Evolutionary conservation across 2,113 vertebrate species (phyloP), one percentile per base, ranked within the genome.

Genomic region (Halichoeres trimaculatus): DNA sequence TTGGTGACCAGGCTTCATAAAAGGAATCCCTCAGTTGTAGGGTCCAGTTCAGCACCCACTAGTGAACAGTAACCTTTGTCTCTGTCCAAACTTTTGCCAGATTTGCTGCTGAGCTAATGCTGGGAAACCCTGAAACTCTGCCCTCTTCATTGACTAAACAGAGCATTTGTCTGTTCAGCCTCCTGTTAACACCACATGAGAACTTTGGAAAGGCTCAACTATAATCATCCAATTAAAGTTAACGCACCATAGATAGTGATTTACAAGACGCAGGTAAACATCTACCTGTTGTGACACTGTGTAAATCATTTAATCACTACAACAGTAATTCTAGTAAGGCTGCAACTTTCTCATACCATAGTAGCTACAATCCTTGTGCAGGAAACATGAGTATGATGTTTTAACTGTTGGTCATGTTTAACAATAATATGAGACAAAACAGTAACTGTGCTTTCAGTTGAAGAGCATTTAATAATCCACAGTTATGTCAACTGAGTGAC

Each of bases 31-130:
- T 57, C 34, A 40, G 52, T 67, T 53, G 26, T 45, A 76, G 56
- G 65, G 70, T 81, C 75, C 75, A 80, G 73, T 88, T 91, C 90
- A 91, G 89, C 88, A 90, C 90, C 72, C 78, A 34, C 73, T 84
- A 19, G 69, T 91, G 88, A 91, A 91, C 91, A 89, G 87, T 80
- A 87, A 61, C 79, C 74, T 57, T 80, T 83, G 83, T 81, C 73
- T 85, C 50, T 57, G 38, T 70, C 52, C 53, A 65, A 73, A 80
- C 51, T 30, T 83, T 74, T 81, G 64, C 80, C 65, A 85, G 72
- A 67, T 70, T 63, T 76, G 61, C 61, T 58, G 59, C 71, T 74
- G 72, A 80, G 63, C 76, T 85, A 78, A 84, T 74, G 66, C 79
- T 88, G 84, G 81, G 77, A 91, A 85, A 80, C 62, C 48, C 78